Evolutionary conservation across 1,140 invertebrate species (phyloP), one percentile per base, ranked within the genome.

Genomic region (Armadillidium nasatum): DNA sequence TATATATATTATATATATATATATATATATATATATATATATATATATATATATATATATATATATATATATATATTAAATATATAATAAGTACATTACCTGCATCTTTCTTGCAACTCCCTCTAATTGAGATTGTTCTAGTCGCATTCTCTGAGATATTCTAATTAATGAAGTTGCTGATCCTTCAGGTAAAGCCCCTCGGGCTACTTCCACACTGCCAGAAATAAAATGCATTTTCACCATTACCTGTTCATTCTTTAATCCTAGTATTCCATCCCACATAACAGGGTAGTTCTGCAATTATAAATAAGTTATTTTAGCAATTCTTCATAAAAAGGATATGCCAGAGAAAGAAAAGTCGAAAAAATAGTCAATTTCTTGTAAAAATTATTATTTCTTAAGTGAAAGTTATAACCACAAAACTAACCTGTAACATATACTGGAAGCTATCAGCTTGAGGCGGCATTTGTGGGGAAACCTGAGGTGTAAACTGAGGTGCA

Each of bases 221-320:
- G 93, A 94, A 44, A 99, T 94, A 85, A 95, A 96, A 85, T 98
- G 95, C 95, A 99, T 98, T 86, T 98, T 95, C 10, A 98, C 96
- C 22, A 93, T 93, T 4, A 95, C 95, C 82, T 93, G 93, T 85
- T 98, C 96, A 85, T 95, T 98, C 85, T 99, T 99, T 45, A 99
- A 86, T 0, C 94, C 95, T 79, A 99, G 84, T 46, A 95, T 85
- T 0, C 96, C 96, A 87, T 97, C 94, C 96, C 96, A 99, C 90
- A 97, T 94, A 43, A 97, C 91, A 0, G 94, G 94, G 85, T 96
- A 96, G 44, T 73, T 46, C 71, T 73, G 44, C 33, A 33, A 33
- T 33, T 33, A 6, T 6, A 33, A 33, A 3, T 33, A 33, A 33
- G 33, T 33, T 6, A 33, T 33, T 33, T 33, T 33, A 33, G 33